Conservation (phyloP, 2,113 vertebrate genomes). For the Ceyx melanurus region DNA sequence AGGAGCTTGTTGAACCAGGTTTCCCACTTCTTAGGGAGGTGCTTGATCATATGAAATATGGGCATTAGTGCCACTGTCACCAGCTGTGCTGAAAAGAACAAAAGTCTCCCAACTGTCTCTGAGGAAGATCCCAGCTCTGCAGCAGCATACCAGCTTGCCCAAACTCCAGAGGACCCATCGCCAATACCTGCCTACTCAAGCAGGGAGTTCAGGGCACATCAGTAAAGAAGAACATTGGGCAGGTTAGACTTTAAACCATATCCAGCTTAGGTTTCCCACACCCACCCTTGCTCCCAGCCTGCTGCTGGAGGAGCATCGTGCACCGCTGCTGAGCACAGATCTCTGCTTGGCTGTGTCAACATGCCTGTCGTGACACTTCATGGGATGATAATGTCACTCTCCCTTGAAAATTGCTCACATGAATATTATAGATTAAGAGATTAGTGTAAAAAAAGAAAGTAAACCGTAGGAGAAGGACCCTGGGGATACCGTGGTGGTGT, state of each 20-base stretch:
- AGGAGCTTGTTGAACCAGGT: neutral
- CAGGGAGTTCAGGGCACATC: neutral
- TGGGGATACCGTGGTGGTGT: neutral
- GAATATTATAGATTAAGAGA: conserved; percentile 23
- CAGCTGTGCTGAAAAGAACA: neutral
- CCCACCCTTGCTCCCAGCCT: neutral
- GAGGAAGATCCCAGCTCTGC: neutral
- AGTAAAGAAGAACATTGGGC: neutral
- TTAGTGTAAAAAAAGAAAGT: neutral
- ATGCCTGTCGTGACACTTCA: neutral
- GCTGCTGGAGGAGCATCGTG: neutral
- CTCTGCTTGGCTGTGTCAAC: neutral
- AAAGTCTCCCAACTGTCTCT: neutral
- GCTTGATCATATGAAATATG: neutral
- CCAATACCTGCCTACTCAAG: fast-evolving
- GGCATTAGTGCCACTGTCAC: neutral
- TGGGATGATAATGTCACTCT: neutral
- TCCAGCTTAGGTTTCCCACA: neutral
- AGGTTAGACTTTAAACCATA: neutral
- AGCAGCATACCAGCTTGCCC: neutral
- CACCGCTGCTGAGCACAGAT: fast-evolving
- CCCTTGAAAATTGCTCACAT: neutral
- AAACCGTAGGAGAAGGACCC: conserved; percentile 41
- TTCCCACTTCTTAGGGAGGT: neutral
- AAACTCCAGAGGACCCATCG: neutral